Evolutionary conservation across 2,888 invertebrate species (phyloP), one percentile per base, ranked within the genome.

Genomic region (Drosophila antonietae): DNA sequence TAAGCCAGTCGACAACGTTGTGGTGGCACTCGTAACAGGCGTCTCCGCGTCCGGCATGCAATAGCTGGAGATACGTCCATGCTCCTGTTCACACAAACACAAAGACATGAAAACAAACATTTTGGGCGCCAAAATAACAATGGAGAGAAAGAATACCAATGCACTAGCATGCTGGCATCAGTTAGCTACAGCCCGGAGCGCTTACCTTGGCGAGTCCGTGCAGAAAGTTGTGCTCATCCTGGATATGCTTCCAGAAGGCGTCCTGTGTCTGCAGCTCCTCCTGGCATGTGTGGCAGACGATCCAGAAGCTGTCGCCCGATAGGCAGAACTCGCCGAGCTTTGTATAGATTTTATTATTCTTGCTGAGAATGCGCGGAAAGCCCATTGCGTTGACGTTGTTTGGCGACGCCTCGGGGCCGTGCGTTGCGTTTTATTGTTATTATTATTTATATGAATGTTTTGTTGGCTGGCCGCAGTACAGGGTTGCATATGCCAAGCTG

Each of bases 221-320:
- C 78, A 91, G 77, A 46, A 91, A 91, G 66, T 91, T 91, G 75
- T 91, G 91, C 61, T 91, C 91, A 67, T 91, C 91, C 64, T 91
- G 91, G 83, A 91, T 90, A 73, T 91, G 91, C 64, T 91, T 91
- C 91, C 91, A 91, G 74, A 91, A 91, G 52, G 91, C 91, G 58
- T 91, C 91, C 70, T 91, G 91, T 39, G 91, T 91, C 68, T 90
- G 91, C 65, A 90, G 62, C 73, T 91, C 91, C 73, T 91, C 90
- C 76, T 91, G 91, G 76, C 91, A 91, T 59, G 90, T 91, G 74
- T 91, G 92, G 51, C 91, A 91, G 46, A 91, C 88, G 44, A 91
- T 91, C 89, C 88, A 91, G 62, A 91, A 91, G 37, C 91, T 90
- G 63, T 91, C 91, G 39, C 90, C 89, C 57, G 91, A 90, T 52